Conservation (phyloP, 2,888 invertebrate species). For the Cyclophora punctaria region DNA sequence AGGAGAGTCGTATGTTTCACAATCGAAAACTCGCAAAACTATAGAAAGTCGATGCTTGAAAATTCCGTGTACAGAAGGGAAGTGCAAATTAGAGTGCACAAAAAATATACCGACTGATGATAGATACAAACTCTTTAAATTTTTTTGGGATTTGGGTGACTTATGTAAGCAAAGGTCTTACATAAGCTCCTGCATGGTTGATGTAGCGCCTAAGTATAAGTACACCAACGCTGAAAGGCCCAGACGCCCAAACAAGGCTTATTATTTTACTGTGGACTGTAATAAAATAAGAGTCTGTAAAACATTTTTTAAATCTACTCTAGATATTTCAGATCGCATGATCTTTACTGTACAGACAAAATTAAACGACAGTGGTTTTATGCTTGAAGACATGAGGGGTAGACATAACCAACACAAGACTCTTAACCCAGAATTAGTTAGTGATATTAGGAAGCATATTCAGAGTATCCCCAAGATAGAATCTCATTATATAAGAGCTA, state of each 20-base stretch:
- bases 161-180: slow-evolving; percentile 4
- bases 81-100: slow-evolving; percentile 3
- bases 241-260: slow-evolving; percentile 7
- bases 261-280: slow-evolving; percentile 5
- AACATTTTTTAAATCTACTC: slow-evolving; percentile 1
- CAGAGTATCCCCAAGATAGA: slow-evolving; percentile 15
- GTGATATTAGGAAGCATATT: slow-evolving; percentile 4
- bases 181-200: slow-evolving; percentile 3
- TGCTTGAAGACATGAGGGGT: slow-evolving; percentile 3
- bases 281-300: slow-evolving; percentile 4
- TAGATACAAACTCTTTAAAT: slow-evolving; percentile 4
- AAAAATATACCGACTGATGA: neutral
- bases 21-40: slow-evolving; percentile 4
- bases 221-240: slow-evolving; percentile 8
- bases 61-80: neutral
- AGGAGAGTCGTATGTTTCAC: slow-evolving; percentile 4
- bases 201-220: slow-evolving; percentile 8
- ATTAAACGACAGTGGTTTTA: slow-evolving; percentile 1
- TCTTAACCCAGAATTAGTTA: neutral
- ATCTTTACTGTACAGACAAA: slow-evolving; percentile 3
- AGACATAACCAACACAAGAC: slow-evolving; percentile 6
- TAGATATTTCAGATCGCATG: slow-evolving; percentile 4
- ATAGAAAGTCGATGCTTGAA: neutral
- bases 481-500: slow-evolving; percentile 21
- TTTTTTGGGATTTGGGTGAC: slow-evolving; percentile 9